Evolutionary conservation across 2,888 invertebrate species (phyloP), one percentile per base, ranked within the genome.

Genomic region (Apamea epomidion): DNA sequence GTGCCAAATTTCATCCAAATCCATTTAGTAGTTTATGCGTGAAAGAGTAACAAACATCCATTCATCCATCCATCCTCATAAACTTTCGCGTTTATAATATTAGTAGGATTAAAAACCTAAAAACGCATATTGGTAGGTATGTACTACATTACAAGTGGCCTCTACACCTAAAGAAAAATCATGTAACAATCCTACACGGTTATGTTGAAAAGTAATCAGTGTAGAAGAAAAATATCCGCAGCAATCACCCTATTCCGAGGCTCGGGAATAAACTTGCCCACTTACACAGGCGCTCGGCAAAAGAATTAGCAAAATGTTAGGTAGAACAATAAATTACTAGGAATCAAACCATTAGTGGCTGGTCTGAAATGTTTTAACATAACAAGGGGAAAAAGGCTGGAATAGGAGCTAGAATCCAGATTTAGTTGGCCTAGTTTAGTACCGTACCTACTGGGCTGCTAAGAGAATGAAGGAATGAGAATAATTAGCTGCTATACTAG

Each of bases 301-400:
- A 91, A 90, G 90, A 91, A 91, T 90, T 81, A 90, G 88, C 85
- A 74, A 82, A 86, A 87, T 78, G 85, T 86, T 86, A 85, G 84
- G 80, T 82, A 69, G 69, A 48, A 67, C 86, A 45, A 89, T 90
- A 91, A 89, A 89, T 91, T 87, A 88, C 79, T 79, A 18, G 60
- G 85, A 90, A 89, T 88, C 91, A 89, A 88, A 91, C 90, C 85
- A 85, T 91, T 91, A 86, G 84, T 80, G 81, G 75, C 74, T 70
- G 29, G 80, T 64, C 84, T 82, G 79, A 81, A 87, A 78, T 85
- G 83, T 82, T 87, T 90, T 82, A 85, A 83, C 82, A 87, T 77
- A 85, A 85, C 70, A 88, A 84, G 62, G 32, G 64, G 74, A 86
- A 76, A 81, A 78, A 87, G 54, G 37, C 65, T 76, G 5, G 18